These are phyloP conservation scores for Cervus canadensis DNA, from an alignment of 2,113 vertebrate genomes.

Conservation along the genomic window DNA sequence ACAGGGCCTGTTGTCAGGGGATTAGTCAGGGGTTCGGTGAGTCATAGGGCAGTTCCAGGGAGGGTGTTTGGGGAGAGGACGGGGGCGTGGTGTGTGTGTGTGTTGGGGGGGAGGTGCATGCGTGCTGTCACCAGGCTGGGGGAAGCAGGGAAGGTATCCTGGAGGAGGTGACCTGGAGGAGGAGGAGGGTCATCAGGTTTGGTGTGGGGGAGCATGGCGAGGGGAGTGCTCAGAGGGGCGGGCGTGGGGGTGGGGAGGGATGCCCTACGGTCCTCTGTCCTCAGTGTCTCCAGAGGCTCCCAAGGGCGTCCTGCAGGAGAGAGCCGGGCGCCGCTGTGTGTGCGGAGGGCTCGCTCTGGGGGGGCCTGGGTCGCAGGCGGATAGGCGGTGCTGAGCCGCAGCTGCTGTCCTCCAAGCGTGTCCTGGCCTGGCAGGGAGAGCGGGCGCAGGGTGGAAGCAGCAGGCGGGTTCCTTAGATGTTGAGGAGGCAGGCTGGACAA, in stretches of 20 bases:
- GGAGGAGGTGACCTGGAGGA: neutral
- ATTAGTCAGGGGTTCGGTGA: neutral
- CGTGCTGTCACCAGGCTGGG: neutral
- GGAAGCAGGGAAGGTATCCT: neutral
- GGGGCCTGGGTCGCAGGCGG: neutral
- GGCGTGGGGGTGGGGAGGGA: neutral
- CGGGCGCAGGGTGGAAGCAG: neutral
- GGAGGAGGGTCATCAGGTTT: neutral
- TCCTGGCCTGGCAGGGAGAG: neutral
- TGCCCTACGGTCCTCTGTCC: neutral
- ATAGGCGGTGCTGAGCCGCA: neutral
- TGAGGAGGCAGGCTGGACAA: neutral
- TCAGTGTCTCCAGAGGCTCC: neutral
- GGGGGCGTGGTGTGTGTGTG: neutral
- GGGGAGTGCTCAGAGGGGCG: neutral
- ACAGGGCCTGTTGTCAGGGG: neutral
- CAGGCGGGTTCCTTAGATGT: neutral
- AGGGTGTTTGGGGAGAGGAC: neutral
- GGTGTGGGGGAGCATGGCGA: neutral
- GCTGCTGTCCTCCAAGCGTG: neutral
- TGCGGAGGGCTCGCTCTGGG: neutral
- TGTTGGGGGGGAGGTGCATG: neutral
- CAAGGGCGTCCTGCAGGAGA: neutral
- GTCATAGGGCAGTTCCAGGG: neutral
- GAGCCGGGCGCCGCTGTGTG: neutral